Percentiles rank a stretch among this genome's conserved stretches.
phyloP scores from a whole-genome alignment of 2,888 invertebrate genomes.

The Agapostemon virescens region DNA sequence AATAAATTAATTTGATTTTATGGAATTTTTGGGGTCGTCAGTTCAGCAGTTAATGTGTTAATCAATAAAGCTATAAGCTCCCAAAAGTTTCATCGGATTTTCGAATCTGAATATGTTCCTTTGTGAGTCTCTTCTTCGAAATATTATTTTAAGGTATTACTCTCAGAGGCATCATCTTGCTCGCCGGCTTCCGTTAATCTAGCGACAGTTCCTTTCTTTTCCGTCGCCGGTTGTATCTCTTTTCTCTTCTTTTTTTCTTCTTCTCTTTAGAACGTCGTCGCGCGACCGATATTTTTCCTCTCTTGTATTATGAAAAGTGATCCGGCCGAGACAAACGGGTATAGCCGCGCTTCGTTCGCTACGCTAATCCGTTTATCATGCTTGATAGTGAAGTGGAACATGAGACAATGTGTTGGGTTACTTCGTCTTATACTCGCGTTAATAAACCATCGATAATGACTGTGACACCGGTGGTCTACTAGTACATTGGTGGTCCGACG shows the following conservation, averaged over 20 bases:
- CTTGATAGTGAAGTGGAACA: constrained; percentile 57
- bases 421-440: constrained; percentile 54
- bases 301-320: constrained; percentile 46
- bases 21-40: no score
- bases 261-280: background rate
- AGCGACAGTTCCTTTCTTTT: constrained; percentile 1
- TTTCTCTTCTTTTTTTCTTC: background rate
- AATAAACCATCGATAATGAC: constrained; percentile 56
- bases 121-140: background rate
- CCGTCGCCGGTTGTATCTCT: background rate
- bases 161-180: background rate
- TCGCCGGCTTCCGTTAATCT: background rate
- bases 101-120: no score
- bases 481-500: constrained; percentile 24
- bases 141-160: background rate
- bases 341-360: constrained; percentile 4
- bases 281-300: constrained; percentile 28
- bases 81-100: no score
- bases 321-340: constrained; percentile 33
- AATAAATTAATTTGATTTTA: no score
- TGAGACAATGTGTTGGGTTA: constrained; percentile 56
- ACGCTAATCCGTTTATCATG: constrained; percentile 59
- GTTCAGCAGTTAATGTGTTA: no score
- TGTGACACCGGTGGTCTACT: constrained; percentile 43
- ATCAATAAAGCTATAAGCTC: no score